These are phyloP conservation scores for Siniperca chuatsi DNA, from an alignment of 2,113 vertebrate species.

Conservation along the genomic window DNA sequence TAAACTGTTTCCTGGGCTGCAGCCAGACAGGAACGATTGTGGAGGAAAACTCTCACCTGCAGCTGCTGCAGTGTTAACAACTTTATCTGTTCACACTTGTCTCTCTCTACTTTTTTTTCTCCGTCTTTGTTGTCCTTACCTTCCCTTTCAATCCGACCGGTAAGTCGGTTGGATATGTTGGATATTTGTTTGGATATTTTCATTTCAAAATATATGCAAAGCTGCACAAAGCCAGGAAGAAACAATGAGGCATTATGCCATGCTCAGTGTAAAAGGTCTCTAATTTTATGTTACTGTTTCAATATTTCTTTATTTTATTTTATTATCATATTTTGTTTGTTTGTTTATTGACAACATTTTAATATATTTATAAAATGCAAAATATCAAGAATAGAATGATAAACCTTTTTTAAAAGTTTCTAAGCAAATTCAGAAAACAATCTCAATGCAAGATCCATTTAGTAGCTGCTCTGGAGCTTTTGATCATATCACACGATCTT, in stretches of 20 bases:
- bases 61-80: conserved; percentile 27
- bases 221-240: not conserved
- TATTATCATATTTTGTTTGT: not conserved
- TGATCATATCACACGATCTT: not conserved
- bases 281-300: not conserved
- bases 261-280: not conserved
- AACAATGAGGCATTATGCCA: not conserved
- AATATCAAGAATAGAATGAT: not conserved
- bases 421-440: not conserved
- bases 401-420: not conserved
- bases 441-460: not conserved
- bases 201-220: not conserved
- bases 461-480: not conserved
- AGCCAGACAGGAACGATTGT: conserved; percentile 3
- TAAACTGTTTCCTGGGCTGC: conserved; percentile 8
- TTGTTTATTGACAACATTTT: not conserved
- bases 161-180: not conserved
- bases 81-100: conserved; percentile 38
- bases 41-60: conserved; percentile 11
- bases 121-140: not conserved
- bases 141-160: not conserved
- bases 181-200: not conserved
- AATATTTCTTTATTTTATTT: not conserved
- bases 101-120: not conserved
- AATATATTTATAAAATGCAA: not conserved